Evolutionary conservation across 2,797 vertebrate species (phyloP), one percentile per base, ranked within the genome.

Genomic region (Avahi laniger): DNA sequence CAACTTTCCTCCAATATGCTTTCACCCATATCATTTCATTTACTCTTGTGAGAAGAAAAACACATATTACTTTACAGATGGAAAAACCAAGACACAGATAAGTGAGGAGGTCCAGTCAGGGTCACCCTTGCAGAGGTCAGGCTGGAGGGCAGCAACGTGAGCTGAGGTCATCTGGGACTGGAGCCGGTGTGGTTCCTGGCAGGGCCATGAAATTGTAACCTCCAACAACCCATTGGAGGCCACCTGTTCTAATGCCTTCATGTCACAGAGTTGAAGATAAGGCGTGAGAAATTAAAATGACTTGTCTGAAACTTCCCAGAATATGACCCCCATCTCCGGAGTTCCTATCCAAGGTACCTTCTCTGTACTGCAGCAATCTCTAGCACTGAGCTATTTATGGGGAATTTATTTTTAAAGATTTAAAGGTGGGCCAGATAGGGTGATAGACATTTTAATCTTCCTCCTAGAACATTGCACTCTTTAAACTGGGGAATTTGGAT

Each of bases 21-120:
- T 96, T 96, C 63, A 94, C 69, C 78, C 75, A 0, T 95, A 93
- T 96, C 91, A 79, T 88, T 88, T 86, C 93, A 85, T 90, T 88
- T 43, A 46, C 69, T 94, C 79, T 79, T 76, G n/a, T 72, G 57
- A 95, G 78, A 96, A 97, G 93, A 96, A 94, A 94, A 88, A 94
- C 84, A 54, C 89, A 30, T 96, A 93, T 97, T 97, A 91, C 75
- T 94, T 97, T 98, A 97, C 97, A 95, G 95, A 97, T 96, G 65
- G 92, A 90, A 87, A 97, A 97, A 96, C 87, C 81, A 82, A 97
- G 95, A 83, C 57, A 83, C 67, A 88, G 94, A 96, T 95, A 97
- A 97, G 81, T 88, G 48, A 94, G 70, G 67, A 80, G 69, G 72
- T 80, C 48, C 57, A 69, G 33, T 50, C 69, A 75, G 91, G 48